Conservation (phyloP, 2,888 invertebrate species). For the Molorchus minor region DNA sequence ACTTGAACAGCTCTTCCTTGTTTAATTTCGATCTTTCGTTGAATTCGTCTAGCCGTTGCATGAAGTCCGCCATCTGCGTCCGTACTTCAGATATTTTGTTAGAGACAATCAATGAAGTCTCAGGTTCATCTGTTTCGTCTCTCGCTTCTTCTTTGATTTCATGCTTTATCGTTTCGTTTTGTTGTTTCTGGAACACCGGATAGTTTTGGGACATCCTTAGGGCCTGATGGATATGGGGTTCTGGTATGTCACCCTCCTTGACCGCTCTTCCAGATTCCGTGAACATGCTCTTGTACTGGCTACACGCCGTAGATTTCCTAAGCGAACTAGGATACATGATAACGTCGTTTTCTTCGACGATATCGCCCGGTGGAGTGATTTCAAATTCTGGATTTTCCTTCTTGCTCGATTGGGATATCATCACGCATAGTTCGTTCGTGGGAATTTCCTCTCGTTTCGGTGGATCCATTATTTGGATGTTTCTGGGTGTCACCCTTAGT, state of each 20-base stretch:
- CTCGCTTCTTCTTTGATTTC: conserved; percentile 1
- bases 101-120: conserved; percentile 41
- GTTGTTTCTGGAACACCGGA: conserved; percentile 40
- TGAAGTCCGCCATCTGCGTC: conserved; percentile 45
- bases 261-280: conserved; percentile 30
- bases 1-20: conserved; percentile 46
- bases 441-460: conserved; percentile 20
- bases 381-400: conserved; percentile 40
- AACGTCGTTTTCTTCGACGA: conserved; percentile 44
- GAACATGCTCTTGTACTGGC: conserved; percentile 39
- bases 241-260: conserved; percentile 29
- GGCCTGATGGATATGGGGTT: conserved; percentile 41
- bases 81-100: conserved; percentile 49
- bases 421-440: conserved; percentile 39
- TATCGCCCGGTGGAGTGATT: conserved; percentile 42
- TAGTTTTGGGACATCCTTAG: conserved; percentile 46
- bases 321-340: conserved; percentile 40
- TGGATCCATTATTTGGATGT: conserved; percentile 47
- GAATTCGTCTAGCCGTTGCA: conserved; percentile 46
- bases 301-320: conserved; percentile 12
- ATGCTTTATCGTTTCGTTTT: conserved; percentile 32
- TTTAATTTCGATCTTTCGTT: conserved; percentile 39
- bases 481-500: conserved; percentile 45
- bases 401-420: conserved; percentile 34
- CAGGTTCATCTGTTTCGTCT: conserved; percentile 25